Percentiles rank a stretch among this genome's conserved stretches.
These are phyloP conservation scores for Thymallus thymallus DNA, from an alignment of 2,113 vertebrate genomes.

Conservation along the genomic window DNA sequence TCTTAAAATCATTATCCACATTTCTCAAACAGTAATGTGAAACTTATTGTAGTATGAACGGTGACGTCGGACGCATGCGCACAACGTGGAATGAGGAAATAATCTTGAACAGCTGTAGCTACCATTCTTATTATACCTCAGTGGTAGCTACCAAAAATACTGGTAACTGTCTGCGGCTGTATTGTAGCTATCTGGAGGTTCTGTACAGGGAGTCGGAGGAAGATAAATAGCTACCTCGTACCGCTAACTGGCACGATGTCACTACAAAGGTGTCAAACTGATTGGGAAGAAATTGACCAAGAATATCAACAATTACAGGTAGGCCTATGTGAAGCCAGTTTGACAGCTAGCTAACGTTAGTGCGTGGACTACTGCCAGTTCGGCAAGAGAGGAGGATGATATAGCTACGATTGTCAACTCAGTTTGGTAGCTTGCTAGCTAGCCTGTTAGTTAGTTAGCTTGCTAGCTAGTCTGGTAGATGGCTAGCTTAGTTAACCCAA, in stretches of 20 bases:
- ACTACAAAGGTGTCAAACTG: constrained; percentile 74
- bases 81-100: constrained; percentile 2
- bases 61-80: constrained; percentile 3
- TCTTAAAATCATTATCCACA: no score
- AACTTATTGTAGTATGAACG: neutral
- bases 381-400: no score
- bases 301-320: constrained; percentile 93
- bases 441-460: neutral
- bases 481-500: neutral
- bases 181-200: constrained; percentile 4
- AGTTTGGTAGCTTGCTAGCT: neutral
- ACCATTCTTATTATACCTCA: no score
- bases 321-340: constrained; percentile 6
- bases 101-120: constrained; percentile 25
- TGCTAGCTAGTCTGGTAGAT: neutral
- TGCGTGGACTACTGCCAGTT: neutral
- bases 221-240: neutral
- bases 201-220: neutral
- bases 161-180: no score
- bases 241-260: constrained; percentile 58
- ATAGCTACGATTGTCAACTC: neutral
- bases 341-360: neutral
- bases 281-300: constrained; percentile 85
- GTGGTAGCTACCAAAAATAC: no score
- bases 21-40: no score